phyloP scores from a whole-genome alignment of 2,888 invertebrate species.

The Spisula solida region DNA sequence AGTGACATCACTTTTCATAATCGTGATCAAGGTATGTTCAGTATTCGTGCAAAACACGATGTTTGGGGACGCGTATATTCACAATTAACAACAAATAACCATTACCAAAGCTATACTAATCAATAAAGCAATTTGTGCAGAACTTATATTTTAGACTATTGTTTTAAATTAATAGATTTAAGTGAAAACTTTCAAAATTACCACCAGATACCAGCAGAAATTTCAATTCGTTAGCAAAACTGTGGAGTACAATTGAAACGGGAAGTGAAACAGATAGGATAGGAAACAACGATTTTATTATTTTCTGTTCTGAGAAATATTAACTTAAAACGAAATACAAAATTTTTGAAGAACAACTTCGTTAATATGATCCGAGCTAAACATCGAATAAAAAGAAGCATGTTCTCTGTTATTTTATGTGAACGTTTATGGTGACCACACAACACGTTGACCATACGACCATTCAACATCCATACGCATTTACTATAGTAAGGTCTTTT shows the following conservation, averaged over 20 bases:
- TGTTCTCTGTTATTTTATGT: not conserved
- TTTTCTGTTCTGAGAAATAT: no score
- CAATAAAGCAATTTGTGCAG: not conserved
- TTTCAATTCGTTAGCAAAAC: not conserved
- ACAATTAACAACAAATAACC: not conserved
- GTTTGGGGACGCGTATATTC: not conserved
- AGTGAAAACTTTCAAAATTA: not conserved
- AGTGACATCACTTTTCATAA: no score
- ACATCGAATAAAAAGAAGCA: not conserved
- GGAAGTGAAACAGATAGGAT: not conserved
- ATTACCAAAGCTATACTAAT: not conserved
- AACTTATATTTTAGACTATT: no score
- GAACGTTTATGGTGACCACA: not conserved
- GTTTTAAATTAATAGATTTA: not conserved
- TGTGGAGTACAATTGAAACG: not conserved
- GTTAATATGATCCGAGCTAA: not conserved
- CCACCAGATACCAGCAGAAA: not conserved
- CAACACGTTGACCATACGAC: not conserved
- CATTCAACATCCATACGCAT: no score
- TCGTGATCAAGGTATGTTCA: not conserved
- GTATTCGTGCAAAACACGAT: not conserved
- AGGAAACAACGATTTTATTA: not conserved
- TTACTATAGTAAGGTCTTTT: no score
- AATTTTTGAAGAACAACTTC: no score
- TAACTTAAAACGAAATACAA: no score